phyloP scores from a whole-genome alignment of 2,113 vertebrate species.

The Gorsachius goisagi region DNA sequence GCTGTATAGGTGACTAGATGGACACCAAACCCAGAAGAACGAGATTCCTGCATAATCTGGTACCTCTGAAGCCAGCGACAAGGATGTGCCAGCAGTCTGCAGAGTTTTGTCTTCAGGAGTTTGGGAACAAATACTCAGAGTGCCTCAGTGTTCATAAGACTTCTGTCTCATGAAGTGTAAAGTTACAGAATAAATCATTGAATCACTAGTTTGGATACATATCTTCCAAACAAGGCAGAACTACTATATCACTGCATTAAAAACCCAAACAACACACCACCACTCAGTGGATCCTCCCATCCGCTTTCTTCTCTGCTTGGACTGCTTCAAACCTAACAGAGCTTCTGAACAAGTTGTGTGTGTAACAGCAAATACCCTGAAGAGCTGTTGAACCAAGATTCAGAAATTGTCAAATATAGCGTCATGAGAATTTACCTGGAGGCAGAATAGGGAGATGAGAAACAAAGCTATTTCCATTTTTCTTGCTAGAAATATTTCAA shows the following conservation, averaged over 20 bases:
- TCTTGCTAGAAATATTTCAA: not conserved
- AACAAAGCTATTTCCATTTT: not conserved
- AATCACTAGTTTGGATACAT: not conserved
- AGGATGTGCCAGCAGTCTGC: accelerated
- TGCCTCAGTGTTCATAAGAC: not conserved
- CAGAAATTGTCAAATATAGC: not conserved
- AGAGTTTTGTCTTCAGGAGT: not conserved
- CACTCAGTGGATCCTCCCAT: not conserved
- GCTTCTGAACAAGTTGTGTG: not conserved
- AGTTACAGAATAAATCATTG: not conserved
- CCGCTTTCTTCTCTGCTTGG: not conserved
- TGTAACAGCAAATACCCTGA: not conserved
- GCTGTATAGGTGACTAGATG: accelerated
- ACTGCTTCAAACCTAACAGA: not conserved
- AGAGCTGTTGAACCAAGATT: not conserved
- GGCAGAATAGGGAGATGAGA: not conserved
- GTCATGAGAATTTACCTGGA: not conserved
- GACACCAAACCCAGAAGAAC: not conserved
- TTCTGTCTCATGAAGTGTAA: not conserved
- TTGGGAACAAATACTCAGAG: not conserved
- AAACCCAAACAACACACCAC: not conserved
- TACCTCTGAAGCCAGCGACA: not conserved
- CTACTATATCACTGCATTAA: not conserved
- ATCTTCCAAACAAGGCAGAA: not conserved
- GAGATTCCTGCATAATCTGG: too few relatives aligned